Conservation (phyloP, 2,113 vertebrate genomes). For the Megaceryle maxima region DNA sequence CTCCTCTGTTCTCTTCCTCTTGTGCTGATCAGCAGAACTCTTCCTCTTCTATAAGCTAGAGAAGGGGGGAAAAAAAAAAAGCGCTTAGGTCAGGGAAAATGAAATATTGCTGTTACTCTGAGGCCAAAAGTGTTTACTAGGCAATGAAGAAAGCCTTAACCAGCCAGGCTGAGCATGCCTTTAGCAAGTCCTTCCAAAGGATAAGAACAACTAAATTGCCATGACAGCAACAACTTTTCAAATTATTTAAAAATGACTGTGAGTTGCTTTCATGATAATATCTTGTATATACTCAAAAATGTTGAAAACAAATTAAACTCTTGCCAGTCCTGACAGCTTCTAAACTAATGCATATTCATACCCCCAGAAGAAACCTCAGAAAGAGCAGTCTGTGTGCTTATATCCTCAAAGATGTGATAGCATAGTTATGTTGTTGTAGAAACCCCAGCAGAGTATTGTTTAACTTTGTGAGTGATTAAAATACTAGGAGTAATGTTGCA, state of each 20-base stretch:
- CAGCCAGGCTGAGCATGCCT: not conserved
- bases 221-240: not conserved
- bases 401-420: not conserved
- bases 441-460: not conserved
- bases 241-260: not conserved
- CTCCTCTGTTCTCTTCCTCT: not conserved
- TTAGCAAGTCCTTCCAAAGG: not conserved
- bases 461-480: not conserved
- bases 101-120: not conserved
- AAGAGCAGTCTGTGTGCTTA: not conserved
- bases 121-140: slow-evolving; percentile 5
- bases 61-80: not conserved
- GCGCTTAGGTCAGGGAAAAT: slow-evolving; percentile 19
- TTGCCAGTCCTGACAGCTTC: not conserved
- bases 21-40: not conserved
- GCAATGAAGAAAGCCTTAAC: not conserved
- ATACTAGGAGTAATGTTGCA: not conserved
- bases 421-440: not conserved
- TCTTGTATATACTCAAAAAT: not conserved
- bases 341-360: not conserved
- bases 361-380: not conserved
- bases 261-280: not conserved
- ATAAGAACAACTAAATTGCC: slow-evolving; percentile 19
- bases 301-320: not conserved
- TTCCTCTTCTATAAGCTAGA: not conserved